Conservation (phyloP, 2,113 vertebrate genomes). For the Sialia sialis region DNA sequence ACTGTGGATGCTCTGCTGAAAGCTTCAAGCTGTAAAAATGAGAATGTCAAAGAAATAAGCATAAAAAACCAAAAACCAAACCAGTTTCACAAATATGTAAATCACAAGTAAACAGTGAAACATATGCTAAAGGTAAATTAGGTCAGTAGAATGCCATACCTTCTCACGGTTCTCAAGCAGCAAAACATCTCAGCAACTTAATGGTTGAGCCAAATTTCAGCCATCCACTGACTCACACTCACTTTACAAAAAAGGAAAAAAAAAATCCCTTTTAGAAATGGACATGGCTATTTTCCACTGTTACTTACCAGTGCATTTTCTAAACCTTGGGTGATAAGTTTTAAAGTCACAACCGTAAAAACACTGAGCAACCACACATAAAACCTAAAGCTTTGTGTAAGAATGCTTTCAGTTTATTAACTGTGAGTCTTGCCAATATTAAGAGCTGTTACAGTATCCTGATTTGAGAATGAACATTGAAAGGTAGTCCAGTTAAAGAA, state of each 20-base stretch:
- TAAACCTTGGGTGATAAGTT: background rate
- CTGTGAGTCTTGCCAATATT: background rate
- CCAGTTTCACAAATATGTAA: background rate
- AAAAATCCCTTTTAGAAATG: background rate
- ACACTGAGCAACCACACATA: background rate
- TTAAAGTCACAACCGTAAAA: background rate
- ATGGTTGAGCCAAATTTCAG: slow-evolving; percentile 15
- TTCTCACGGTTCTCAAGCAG: slow-evolving; percentile 63
- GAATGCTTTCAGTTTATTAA: background rate
- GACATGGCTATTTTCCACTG: background rate
- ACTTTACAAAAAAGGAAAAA: slow-evolving; percentile 6
- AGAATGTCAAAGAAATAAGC: background rate
- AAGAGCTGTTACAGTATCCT: background rate
- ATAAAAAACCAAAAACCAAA: background rate
- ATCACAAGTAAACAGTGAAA: background rate
- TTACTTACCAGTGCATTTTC: background rate
- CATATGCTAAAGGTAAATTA: background rate
- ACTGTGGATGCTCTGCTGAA: background rate
- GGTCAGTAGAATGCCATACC: slow-evolving; percentile 51
- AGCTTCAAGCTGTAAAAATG: background rate
- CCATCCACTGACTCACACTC: slow-evolving; percentile 51
- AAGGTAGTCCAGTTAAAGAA: background rate
- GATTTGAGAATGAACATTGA: background rate
- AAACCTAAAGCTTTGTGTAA: background rate
- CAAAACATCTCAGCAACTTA: slow-evolving; percentile 72